Percentiles rank a stretch among this genome's conserved stretches.
Conservation (phyloP, 2,113 vertebrate genomes). For the Abramis brama region DNA sequence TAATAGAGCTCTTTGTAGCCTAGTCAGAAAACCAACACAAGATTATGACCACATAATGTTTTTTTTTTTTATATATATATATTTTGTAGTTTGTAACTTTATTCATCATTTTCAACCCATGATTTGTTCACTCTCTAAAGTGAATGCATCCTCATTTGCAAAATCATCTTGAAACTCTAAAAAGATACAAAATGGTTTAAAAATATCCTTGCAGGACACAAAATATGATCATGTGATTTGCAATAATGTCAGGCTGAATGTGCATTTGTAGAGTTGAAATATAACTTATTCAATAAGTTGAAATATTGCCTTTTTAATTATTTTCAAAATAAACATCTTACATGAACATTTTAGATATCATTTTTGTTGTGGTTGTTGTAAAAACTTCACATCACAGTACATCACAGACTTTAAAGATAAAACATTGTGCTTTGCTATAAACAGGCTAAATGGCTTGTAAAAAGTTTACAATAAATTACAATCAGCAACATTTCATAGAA, state of each 20-base stretch:
- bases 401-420: background rate
- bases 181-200: no score
- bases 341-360: background rate
- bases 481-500: conserved; percentile 6
- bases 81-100: background rate
- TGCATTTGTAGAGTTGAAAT: background rate
- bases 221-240: background rate
- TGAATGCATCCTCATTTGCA: background rate
- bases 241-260: background rate
- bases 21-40: background rate
- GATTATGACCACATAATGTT: background rate
- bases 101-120: background rate
- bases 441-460: background rate
- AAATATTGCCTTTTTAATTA: conserved; percentile 7
- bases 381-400: background rate
- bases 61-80: no score
- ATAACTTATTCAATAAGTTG: no score
- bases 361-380: background rate
- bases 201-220: background rate
- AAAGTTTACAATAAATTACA: conserved; percentile 26
- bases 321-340: background rate
- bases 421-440: background rate
- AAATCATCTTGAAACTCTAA: background rate
- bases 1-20: background rate
- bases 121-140: background rate